phyloP scores from a whole-genome alignment of 2,797 vertebrate species.

The Silurus lanzhouensis region DNA sequence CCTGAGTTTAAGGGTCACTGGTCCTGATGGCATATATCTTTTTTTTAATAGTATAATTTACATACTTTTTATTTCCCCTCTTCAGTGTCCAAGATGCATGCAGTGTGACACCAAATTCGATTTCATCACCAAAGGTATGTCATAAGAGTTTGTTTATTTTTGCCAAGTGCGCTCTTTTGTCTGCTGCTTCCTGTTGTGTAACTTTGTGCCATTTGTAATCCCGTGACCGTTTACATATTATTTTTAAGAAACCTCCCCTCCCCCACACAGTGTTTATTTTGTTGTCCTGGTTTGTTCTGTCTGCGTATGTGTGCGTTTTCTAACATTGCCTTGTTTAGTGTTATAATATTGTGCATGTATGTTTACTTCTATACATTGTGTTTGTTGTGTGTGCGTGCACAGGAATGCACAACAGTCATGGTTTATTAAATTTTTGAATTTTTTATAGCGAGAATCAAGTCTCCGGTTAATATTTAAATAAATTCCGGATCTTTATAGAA shows the following conservation, averaged over 20 bases:
- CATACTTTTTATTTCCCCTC: too few species aligned
- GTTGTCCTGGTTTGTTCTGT: neutral
- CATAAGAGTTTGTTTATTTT: neutral
- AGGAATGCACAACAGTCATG: neutral
- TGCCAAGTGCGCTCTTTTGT: neutral
- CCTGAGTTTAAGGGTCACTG: too few species aligned
- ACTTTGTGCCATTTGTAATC: neutral
- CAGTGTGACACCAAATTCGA: conserved; percentile 96
- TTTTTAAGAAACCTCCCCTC: too few species aligned
- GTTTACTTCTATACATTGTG: neutral
- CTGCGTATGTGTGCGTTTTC: neutral
- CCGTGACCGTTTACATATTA: neutral
- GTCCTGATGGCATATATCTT: too few species aligned
- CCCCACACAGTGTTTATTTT: neutral
- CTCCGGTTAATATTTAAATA: neutral
- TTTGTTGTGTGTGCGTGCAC: neutral
- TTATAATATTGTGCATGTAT: neutral
- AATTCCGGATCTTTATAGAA: neutral
- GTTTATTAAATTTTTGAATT: neutral
- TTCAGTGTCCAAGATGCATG: conserved; percentile 92
- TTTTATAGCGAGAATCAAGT: neutral
- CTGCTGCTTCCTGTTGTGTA: neutral
- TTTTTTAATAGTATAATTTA: too few species aligned
- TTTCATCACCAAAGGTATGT: conserved; percentile 92
- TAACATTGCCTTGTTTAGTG: neutral